Conservation (phyloP, 2,113 vertebrate species). For the Equus przewalskii region DNA sequence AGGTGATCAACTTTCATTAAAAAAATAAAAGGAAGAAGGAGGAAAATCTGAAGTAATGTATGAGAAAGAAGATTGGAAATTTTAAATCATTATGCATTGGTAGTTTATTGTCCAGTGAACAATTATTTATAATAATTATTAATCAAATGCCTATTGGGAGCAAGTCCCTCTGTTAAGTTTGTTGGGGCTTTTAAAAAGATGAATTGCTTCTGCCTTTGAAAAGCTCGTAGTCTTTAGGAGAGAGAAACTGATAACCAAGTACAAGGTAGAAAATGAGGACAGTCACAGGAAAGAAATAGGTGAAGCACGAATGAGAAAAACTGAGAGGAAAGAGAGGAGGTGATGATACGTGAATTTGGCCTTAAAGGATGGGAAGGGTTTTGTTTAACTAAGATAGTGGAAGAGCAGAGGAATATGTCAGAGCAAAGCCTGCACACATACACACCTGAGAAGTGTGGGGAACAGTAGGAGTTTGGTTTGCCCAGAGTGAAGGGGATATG, state of each 20-base stretch:
- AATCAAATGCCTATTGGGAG: not conserved
- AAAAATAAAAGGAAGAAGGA: not conserved
- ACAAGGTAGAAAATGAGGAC: not conserved
- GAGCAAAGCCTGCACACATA: not conserved
- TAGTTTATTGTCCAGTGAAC: not conserved
- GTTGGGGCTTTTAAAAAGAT: not conserved
- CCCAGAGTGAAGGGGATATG: not conserved
- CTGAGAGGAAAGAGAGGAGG: not conserved
- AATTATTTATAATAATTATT: not conserved
- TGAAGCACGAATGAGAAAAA: not conserved
- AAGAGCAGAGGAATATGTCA: not conserved
- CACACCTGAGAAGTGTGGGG: not conserved
- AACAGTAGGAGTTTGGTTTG: not conserved
- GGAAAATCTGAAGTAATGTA: not conserved
- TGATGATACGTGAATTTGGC: not conserved
- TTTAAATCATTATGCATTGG: not conserved
- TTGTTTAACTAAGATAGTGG: not conserved
- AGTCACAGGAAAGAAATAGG: not conserved
- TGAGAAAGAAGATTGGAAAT: not conserved
- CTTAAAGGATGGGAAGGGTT: not conserved
- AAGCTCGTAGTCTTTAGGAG: not conserved
- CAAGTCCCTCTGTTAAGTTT: not conserved
- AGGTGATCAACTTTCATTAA: not conserved
- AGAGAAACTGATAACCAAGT: not conserved
- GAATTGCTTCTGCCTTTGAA: not conserved